A percentile compares a stretch with the other conserved stretches of the same genome.
These are phyloP conservation scores for Clusia tigrina DNA, from an alignment of 2,888 invertebrate genomes.

Conservation along the genomic window DNA sequence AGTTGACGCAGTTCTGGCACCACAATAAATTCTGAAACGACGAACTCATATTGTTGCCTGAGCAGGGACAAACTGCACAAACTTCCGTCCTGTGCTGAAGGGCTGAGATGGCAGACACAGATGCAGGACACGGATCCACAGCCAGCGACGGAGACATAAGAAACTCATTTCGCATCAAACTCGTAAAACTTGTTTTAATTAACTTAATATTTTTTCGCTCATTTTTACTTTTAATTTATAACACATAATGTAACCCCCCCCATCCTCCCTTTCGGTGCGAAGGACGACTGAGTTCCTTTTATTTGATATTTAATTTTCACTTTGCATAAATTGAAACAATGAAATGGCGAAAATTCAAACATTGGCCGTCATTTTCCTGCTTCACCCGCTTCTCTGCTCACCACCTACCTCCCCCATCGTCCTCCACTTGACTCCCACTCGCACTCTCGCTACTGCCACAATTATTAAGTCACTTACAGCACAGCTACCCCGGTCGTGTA, in stretches of 20 bases:
- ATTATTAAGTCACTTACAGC: conserved; percentile 14
- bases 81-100: no score
- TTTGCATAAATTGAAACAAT: conserved; percentile 55
- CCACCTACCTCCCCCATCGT: no score
- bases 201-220: background rate
- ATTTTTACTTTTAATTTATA: background rate
- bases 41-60: no score
- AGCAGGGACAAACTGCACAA: no score
- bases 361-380: background rate
- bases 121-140: no score
- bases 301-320: conserved; percentile 37
- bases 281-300: no score
- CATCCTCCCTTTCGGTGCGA: no score
- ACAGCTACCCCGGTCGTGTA: background rate
- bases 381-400: conserved; percentile 2
- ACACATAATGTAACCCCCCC: background rate
- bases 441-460: background rate
- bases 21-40: background rate
- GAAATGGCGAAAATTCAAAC: conserved; percentile 31
- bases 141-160: no score
- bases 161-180: no score
- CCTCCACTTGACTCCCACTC: background rate
- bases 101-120: no score
- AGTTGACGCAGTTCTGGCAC: no score
- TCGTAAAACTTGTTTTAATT: background rate